phyloP scores from a whole-genome alignment of 2,113 vertebrate species.

The Neotragus pygmaeus region DNA sequence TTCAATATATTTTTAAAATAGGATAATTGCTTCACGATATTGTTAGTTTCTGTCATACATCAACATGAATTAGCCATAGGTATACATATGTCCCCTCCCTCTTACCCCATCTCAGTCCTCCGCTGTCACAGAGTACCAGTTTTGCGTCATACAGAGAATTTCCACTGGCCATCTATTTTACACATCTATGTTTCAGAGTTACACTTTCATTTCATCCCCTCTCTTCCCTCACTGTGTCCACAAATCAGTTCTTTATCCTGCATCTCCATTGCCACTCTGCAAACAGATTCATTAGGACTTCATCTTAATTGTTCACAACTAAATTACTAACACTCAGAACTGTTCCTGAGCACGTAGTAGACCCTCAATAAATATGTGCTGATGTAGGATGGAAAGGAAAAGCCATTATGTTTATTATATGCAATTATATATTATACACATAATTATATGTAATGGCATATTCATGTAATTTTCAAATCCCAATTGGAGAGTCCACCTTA shows the following conservation, averaged over 20 bases:
- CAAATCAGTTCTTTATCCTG: background rate
- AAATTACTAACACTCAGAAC: background rate
- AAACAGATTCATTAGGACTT: background rate
- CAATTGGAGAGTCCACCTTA: background rate
- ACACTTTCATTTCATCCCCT: background rate
- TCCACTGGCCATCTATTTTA: background rate
- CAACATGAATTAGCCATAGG: background rate
- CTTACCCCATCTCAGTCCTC: background rate
- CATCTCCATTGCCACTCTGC: background rate
- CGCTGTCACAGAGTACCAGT: background rate
- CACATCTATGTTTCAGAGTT: background rate
- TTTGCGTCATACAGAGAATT: background rate
- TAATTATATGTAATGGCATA: slow-evolving; percentile 11
- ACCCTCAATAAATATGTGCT: background rate
- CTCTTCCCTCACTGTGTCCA: background rate
- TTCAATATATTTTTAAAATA: background rate
- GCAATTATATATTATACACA: background rate
- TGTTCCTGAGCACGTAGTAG: background rate
- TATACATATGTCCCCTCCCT: background rate
- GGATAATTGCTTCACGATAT: background rate
- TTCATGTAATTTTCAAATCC: background rate
- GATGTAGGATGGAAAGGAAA: background rate
- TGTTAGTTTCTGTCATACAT: background rate
- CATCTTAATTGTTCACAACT: background rate
- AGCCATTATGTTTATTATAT: background rate